These are phyloP conservation scores for Sialis lutaria DNA, from an alignment of 2,888 invertebrate species.

Conservation along the genomic window DNA sequence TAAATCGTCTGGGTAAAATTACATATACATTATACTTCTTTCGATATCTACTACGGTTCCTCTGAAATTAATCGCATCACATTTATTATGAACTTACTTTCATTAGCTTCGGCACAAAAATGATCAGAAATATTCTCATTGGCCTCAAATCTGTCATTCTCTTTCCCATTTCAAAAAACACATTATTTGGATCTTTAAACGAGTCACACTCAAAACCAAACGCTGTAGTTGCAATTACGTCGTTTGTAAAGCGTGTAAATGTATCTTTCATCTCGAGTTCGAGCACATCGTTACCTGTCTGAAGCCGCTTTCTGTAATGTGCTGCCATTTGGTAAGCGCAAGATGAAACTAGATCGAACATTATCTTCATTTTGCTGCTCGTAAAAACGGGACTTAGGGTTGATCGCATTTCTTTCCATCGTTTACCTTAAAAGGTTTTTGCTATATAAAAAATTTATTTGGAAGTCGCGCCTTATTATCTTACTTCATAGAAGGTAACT, in stretches of 20 bases:
- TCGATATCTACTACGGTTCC: no score
- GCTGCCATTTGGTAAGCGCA: slow-evolving; percentile 3
- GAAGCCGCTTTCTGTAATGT: slow-evolving; percentile 3
- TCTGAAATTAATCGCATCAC: no score
- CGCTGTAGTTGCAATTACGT: slow-evolving; percentile 9
- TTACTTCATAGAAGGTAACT: no score
- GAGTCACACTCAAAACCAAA: slow-evolving; percentile 10
- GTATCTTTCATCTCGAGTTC: slow-evolving; percentile 9
- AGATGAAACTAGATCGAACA: slow-evolving; percentile 5
- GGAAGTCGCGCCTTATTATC: no score
- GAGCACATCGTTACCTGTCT: background rate
- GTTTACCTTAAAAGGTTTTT: background rate
- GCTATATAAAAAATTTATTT: no score
- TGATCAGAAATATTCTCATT: background rate
- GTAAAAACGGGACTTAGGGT: slow-evolving; percentile 8
- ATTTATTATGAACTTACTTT: background rate
- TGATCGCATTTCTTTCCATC: slow-evolving; percentile 7
- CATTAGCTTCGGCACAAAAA: slow-evolving; percentile 3
- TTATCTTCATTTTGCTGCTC: slow-evolving; percentile 6
- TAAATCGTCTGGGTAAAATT: no score
- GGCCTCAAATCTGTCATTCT: background rate
- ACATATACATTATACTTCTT: no score
- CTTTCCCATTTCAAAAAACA: slow-evolving; percentile 6
- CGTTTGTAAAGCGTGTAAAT: slow-evolving; percentile 9
- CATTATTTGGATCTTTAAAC: slow-evolving; percentile 8